phyloP scores from a whole-genome alignment of 2,113 vertebrate species.

The Coturnix japonica region DNA sequence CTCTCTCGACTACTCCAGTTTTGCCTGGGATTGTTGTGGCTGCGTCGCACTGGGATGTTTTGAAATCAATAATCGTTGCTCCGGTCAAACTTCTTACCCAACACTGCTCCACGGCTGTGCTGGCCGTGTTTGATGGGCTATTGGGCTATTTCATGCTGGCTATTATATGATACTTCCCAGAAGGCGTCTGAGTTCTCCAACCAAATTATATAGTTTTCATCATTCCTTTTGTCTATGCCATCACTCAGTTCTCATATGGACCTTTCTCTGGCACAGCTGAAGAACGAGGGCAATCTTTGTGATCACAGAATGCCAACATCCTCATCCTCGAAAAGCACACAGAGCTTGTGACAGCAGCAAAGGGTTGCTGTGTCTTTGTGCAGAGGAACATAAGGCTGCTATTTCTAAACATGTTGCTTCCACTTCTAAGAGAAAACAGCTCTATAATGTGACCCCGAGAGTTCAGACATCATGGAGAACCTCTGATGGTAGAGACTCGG shows the following conservation, averaged over 20 bases:
- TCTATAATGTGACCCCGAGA: accelerated
- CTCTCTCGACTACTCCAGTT: neutral
- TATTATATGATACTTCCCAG: conserved; percentile 32
- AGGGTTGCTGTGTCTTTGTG: neutral
- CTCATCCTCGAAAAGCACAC: neutral
- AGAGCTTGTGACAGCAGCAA: accelerated
- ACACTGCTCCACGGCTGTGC: neutral
- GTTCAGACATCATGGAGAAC: accelerated
- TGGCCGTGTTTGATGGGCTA: conserved; percentile 19
- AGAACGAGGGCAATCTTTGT: neutral
- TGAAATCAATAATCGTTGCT: conserved; percentile 45
- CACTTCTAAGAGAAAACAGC: neutral
- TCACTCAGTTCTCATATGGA: neutral
- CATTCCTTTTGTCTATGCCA: conserved; percentile 3
- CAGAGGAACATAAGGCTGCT: neutral
- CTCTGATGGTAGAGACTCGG: neutral
- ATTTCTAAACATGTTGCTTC: neutral
- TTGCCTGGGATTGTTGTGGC: conserved; percentile 21
- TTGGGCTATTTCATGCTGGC: conserved; percentile 29
- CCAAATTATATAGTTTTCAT: neutral
- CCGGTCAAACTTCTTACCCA: conserved; percentile 65
- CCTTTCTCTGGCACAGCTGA: neutral
- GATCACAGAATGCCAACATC: neutral
- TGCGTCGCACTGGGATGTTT: conserved; percentile 40
- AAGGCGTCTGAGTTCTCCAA: conserved; percentile 39